A percentile compares a stretch with the other conserved stretches of the same genome.
phyloP scores from a whole-genome alignment of 2,888 invertebrate genomes.

The Suillia variegata region DNA sequence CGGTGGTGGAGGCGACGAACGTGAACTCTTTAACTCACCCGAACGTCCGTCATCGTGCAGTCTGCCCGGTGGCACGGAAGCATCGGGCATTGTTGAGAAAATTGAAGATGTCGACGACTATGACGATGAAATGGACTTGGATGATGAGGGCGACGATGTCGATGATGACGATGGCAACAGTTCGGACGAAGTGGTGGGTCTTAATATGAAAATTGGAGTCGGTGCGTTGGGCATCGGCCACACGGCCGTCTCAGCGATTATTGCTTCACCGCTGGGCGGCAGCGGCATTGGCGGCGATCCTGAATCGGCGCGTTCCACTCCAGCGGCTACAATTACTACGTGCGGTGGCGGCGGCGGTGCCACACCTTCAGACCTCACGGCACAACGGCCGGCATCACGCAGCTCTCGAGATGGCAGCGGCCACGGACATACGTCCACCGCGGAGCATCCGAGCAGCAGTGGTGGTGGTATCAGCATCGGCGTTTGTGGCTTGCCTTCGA shows the following conservation, averaged over 20 bases:
- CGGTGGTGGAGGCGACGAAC: conserved; percentile 23
- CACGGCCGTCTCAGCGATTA: conserved; percentile 56
- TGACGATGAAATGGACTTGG: conserved; percentile 61
- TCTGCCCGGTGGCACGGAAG: conserved; percentile 21
- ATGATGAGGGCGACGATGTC: conserved; percentile 64
- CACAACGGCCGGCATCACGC: conserved; percentile 48
- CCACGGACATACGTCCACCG: conserved; percentile 20
- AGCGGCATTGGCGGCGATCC: conserved; percentile 33
- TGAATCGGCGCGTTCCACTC: conserved; percentile 55
- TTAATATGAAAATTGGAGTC: conserved; percentile 69
- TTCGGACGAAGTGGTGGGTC: conserved; percentile 67
- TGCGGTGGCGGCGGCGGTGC: conserved; percentile 29
- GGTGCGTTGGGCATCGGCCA: conserved; percentile 45
- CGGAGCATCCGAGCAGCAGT: conserved; percentile 43
- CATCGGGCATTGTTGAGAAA: conserved; percentile 38
- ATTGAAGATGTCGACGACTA: conserved; percentile 49
- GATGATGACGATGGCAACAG: no score
- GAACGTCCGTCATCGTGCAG: conserved; percentile 31
- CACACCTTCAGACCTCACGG: conserved; percentile 43
- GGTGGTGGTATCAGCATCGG: no score
- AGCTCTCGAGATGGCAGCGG: conserved; percentile 42
- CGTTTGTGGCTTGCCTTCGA: conserved; percentile 33
- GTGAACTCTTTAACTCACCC: conserved; percentile 19
- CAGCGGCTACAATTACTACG: conserved; percentile 36
- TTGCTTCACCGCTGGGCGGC: conserved; percentile 40